These are phyloP conservation scores for Drosophila trichaetosa DNA, from an alignment of 2,888 invertebrate genomes.

Conservation along the genomic window DNA sequence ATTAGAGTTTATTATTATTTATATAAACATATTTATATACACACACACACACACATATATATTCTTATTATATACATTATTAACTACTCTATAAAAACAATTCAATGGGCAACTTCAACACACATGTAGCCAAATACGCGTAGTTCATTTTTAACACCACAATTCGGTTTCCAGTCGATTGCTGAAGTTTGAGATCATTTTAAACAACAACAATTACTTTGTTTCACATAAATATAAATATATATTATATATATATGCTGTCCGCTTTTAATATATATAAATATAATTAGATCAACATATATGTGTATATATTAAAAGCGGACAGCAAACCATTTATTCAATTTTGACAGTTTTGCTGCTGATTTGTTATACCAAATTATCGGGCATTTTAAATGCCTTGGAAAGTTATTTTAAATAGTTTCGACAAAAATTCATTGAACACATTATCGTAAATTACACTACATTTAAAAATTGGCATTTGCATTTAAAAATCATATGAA, in stretches of 20 bases:
- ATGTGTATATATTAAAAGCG: constrained; percentile 12
- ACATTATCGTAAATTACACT: constrained; percentile 27
- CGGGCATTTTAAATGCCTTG: constrained; percentile 52
- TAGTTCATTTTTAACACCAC: constrained; percentile 53
- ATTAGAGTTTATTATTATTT: constrained; percentile 70
- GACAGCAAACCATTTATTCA: constrained; percentile 15
- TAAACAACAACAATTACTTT: constrained; percentile 4
- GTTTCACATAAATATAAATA: constrained; percentile 16
- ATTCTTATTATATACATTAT: constrained; percentile 61
- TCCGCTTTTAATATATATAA: not conserved
- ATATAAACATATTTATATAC: constrained; percentile 69
- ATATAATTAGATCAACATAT: not conserved
- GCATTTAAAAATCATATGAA: constrained; percentile 44
- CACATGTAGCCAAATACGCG: constrained; percentile 37
- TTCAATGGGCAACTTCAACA: constrained; percentile 34
- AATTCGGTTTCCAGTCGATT: constrained; percentile 39
- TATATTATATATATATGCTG: too few species aligned
- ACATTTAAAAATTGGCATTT: constrained; percentile 51
- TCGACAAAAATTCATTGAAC: constrained; percentile 29
- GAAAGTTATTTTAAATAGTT: constrained; percentile 35
- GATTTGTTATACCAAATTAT: constrained; percentile 68
- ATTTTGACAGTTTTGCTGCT: constrained; percentile 36
- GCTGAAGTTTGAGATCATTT: constrained; percentile 11
- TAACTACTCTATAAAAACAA: constrained; percentile 48
- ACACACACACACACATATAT: constrained; percentile 47